These are phyloP conservation scores for Cyprinus carpio DNA, from an alignment of 2,113 vertebrate species.

Conservation along the genomic window DNA sequence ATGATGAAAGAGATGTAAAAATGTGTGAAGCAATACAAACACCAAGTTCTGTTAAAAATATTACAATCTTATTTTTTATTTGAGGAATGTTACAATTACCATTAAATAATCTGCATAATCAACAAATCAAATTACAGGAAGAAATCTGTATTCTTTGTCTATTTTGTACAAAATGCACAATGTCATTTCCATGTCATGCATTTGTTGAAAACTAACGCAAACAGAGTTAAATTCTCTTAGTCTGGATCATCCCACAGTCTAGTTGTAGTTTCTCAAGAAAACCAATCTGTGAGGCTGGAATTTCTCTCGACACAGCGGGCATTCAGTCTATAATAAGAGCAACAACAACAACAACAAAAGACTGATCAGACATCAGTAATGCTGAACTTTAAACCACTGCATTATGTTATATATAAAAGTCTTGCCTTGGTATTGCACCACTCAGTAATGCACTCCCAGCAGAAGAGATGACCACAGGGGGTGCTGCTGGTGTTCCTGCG, in stretches of 20 bases:
- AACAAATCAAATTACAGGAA: background rate
- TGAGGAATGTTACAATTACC: background rate
- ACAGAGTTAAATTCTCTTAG: too few relatives aligned
- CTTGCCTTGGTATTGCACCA: slow-evolving; percentile 93
- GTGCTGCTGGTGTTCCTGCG: slow-evolving; percentile 85
- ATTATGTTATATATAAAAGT: background rate
- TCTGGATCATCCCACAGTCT: slow-evolving; percentile 31
- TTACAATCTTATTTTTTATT: background rate
- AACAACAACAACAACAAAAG: slow-evolving; percentile 1
- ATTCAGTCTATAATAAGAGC: slow-evolving; percentile 79
- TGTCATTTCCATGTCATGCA: background rate
- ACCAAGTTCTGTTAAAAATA: background rate
- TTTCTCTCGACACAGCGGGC: slow-evolving; percentile 93
- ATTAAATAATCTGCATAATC: background rate
- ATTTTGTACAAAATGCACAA: too few relatives aligned
- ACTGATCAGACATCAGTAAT: background rate
- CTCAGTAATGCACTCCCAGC: slow-evolving; percentile 95
- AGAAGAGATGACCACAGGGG: slow-evolving; percentile 96
- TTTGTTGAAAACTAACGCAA: background rate
- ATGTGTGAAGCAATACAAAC: background rate
- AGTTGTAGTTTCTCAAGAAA: slow-evolving; percentile 87
- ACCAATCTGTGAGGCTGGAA: slow-evolving; percentile 89
- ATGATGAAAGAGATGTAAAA: too few relatives aligned
- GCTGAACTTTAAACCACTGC: background rate
- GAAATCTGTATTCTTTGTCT: background rate